These are phyloP conservation scores for Cottoperca gobio DNA, from an alignment of 2,797 vertebrate species.

Conservation along the genomic window DNA sequence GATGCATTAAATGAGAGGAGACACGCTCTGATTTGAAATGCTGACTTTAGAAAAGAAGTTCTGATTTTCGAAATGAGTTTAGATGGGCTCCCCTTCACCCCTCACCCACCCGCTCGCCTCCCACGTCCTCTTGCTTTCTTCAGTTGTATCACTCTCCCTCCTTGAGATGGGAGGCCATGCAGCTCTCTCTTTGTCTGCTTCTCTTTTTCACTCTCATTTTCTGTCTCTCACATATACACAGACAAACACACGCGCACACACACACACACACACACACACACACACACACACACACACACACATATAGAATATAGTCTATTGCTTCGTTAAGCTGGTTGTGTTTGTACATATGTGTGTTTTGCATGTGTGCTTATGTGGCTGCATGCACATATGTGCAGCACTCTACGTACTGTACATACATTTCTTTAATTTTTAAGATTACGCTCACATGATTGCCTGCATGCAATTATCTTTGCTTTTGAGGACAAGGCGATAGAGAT, in stretches of 20 bases:
- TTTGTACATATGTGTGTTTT: constrained; percentile 3
- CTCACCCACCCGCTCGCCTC: constrained; percentile 75
- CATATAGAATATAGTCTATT: constrained; percentile 22
- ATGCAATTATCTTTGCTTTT: constrained; percentile 55
- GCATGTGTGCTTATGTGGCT: background rate
- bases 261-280: background rate
- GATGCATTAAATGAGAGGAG: constrained; percentile 89
- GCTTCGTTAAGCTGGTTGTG: constrained; percentile 3
- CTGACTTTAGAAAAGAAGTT: constrained; percentile 90
- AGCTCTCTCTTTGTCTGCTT: constrained; percentile 64
- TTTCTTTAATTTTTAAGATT: constrained; percentile 28
- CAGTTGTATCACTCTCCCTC: constrained; percentile 68
- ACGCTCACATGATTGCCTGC: constrained; percentile 19
- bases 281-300: background rate
- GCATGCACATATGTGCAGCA: background rate
- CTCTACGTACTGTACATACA: background rate
- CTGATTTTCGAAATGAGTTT: constrained; percentile 85
- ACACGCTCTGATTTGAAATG: constrained; percentile 88
- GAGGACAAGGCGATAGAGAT: constrained; percentile 41
- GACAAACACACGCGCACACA: background rate
- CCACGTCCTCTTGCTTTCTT: constrained; percentile 78
- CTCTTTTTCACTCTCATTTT: constrained; percentile 21
- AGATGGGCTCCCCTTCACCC: constrained; percentile 79
- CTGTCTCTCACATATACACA: background rate
- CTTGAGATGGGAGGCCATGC: constrained; percentile 57